phyloP scores from a whole-genome alignment of 1,140 invertebrate genomes.

The Drosophila rhopaloa region DNA sequence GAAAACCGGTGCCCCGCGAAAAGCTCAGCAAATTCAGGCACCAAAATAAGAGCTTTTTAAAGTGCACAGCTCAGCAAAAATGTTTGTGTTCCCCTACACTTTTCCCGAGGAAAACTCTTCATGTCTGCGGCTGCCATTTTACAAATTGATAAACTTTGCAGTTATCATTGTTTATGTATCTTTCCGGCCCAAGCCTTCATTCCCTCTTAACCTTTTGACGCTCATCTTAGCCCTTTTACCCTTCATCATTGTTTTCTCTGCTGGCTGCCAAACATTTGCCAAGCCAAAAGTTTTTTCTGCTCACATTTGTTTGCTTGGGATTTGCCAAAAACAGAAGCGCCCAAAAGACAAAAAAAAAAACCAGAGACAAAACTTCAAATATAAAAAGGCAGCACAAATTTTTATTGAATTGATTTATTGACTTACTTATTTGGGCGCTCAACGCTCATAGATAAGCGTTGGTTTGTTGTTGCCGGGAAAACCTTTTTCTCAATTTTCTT shows the following conservation, averaged over 20 bases:
- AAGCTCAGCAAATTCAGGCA: constrained; percentile 32
- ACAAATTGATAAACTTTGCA: constrained; percentile 80
- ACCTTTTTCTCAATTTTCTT: constrained; percentile 57
- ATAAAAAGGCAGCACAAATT: constrained; percentile 71
- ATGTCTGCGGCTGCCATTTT: constrained; percentile 66
- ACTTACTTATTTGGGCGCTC: constrained; percentile 80
- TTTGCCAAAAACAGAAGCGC: constrained; percentile 52
- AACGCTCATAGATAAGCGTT: constrained; percentile 66
- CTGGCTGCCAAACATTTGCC: constrained; percentile 57
- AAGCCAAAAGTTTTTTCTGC: constrained; percentile 30
- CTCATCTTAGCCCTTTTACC: background rate
- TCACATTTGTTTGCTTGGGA: constrained; percentile 75
- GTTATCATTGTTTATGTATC: constrained; percentile 82
- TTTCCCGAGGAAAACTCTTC: constrained; percentile 14
- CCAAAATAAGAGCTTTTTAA: constrained; percentile 20
- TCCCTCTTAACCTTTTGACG: constrained; percentile 53
- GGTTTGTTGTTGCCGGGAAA: constrained; percentile 28
- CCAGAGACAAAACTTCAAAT: constrained; percentile 52
- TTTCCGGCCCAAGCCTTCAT: constrained; percentile 48
- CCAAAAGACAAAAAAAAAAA: constrained; percentile 32
- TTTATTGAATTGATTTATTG: constrained; percentile 83
- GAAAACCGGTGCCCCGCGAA: background rate
- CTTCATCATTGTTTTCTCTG: constrained; percentile 46
- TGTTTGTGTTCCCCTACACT: background rate
- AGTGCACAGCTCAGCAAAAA: background rate